phyloP scores from a whole-genome alignment of 2,797 vertebrate species.

The Gadopsis bispinosus region DNA sequence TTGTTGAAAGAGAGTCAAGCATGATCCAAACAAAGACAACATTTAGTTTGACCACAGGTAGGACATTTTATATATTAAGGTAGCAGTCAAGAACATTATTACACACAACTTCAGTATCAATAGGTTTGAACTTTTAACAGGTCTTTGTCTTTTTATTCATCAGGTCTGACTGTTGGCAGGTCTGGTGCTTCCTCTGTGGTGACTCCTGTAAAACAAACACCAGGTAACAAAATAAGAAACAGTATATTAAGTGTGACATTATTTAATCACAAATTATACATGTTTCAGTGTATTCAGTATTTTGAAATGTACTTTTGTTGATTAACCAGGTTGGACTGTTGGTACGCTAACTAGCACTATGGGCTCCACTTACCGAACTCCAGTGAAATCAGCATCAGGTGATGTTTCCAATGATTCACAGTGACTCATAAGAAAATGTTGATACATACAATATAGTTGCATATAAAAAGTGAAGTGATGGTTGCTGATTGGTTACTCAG shows the following conservation, averaged over 20 bases:
- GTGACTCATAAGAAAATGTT: too few relatives aligned
- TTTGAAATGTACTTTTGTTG: background rate
- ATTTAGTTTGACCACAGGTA: background rate
- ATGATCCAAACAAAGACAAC: fast-evolving
- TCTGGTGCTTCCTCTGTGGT: background rate
- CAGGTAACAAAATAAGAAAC: background rate
- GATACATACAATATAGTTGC: too few relatives aligned
- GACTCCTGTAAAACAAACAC: background rate
- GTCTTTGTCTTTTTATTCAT: background rate
- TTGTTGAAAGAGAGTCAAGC: background rate
- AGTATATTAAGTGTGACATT: background rate
- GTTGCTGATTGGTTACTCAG: slow-evolving; percentile 1
- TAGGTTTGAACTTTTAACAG: background rate
- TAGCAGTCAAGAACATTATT: background rate
- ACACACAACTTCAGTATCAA: too few relatives aligned
- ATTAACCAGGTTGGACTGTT: background rate
- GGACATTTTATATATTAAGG: background rate
- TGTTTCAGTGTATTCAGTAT: background rate
- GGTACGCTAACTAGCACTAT: background rate
- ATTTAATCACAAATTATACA: background rate
- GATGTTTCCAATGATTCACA: too few relatives aligned
- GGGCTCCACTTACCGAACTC: background rate
- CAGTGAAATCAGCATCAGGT: slow-evolving; percentile 1
- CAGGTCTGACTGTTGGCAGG: background rate
- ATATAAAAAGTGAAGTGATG: too few relatives aligned